These are phyloP conservation scores for Montifringilla adamsi DNA, from an alignment of 2,113 vertebrate species.

Conservation along the genomic window DNA sequence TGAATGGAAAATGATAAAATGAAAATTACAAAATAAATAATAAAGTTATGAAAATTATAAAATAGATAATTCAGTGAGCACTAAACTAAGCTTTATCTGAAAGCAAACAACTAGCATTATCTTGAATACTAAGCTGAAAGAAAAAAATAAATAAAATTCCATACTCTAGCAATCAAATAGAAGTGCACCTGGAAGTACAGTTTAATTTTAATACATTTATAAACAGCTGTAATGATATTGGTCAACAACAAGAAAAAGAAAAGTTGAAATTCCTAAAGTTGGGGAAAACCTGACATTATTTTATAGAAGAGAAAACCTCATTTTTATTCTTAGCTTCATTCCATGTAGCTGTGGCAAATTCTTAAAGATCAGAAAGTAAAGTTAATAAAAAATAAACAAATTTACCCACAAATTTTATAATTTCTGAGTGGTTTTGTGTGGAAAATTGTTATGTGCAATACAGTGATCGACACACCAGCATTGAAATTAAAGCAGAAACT, in stretches of 20 bases:
- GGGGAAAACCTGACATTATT: background rate
- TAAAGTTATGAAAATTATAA: background rate
- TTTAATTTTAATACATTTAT: background rate
- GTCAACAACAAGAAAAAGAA: background rate
- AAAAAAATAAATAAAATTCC: background rate
- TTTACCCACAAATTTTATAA: background rate
- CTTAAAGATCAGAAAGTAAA: background rate
- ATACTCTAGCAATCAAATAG: background rate
- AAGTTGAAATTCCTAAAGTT: background rate
- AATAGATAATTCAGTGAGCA: background rate
- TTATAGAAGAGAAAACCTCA: background rate
- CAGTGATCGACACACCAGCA: background rate
- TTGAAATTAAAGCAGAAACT: background rate
- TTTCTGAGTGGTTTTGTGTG: background rate
- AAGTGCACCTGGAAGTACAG: background rate
- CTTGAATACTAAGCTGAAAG: background rate
- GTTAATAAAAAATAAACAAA: background rate
- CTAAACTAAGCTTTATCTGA: background rate
- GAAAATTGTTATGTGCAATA: background rate
- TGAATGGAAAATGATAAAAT: background rate
- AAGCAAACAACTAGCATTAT: background rate
- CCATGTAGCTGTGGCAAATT: background rate
- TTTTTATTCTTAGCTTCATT: background rate
- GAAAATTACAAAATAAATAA: background rate
- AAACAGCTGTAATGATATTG: background rate